phyloP scores from a whole-genome alignment of 2,888 invertebrate genomes.

The Rhamphomyia laevipes region DNA sequence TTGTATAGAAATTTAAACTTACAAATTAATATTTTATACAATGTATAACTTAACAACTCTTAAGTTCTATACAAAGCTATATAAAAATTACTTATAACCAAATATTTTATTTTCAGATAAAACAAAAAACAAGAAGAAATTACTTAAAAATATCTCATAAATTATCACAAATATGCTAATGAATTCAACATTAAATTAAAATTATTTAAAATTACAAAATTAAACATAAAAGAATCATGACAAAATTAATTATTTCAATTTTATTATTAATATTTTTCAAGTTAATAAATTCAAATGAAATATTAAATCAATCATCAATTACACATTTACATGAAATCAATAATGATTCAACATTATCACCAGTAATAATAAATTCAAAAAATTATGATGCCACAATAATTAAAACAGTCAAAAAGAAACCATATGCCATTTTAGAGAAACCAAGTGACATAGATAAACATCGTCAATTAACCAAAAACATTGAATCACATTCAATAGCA shows the following conservation, averaged over 20 bases:
- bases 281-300: slow-evolving; percentile 2
- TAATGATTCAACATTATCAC: slow-evolving; percentile 17
- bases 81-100: too few species aligned
- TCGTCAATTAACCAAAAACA: slow-evolving; percentile 25
- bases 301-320: slow-evolving; percentile 13
- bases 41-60: too few species aligned
- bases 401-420: slow-evolving; percentile 30
- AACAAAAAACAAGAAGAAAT: too few species aligned
- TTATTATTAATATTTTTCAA: background rate
- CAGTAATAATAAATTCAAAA: background rate
- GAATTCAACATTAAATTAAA: too few species aligned
- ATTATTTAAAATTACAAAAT: too few species aligned
- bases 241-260: background rate
- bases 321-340: slow-evolving; percentile 28
- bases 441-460: slow-evolving; percentile 25
- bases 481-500: slow-evolving; percentile 31
- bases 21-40: too few species aligned
- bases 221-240: too few species aligned
- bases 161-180: too few species aligned
- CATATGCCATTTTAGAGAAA: slow-evolving; percentile 27
- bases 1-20: too few species aligned
- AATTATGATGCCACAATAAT: slow-evolving; percentile 25
- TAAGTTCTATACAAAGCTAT: too few species aligned
- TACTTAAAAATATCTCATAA: too few species aligned
- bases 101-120: too few species aligned